Conservation (phyloP, 2,113 vertebrate species). For the Cisticola juncidis region DNA sequence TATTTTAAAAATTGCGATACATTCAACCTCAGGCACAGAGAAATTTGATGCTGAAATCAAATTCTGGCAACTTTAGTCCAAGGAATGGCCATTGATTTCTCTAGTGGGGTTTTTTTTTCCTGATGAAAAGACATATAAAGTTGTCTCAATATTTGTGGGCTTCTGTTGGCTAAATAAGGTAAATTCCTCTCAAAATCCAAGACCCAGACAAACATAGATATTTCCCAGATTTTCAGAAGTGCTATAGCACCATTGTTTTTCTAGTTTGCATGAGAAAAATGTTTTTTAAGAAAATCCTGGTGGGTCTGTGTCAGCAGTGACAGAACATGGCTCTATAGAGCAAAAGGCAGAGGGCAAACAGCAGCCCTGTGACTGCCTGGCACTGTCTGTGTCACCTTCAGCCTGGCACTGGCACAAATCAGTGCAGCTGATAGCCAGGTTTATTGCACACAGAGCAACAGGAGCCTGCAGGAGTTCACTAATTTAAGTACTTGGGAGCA, state of each 20-base stretch:
- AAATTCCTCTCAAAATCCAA: background rate
- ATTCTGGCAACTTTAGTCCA: background rate
- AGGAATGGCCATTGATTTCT: background rate
- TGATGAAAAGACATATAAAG: background rate
- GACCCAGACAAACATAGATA: background rate
- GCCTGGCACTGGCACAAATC: background rate
- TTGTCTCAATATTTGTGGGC: background rate
- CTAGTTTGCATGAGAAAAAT: background rate
- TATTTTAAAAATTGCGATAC: background rate
- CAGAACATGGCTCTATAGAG: background rate
- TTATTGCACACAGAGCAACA: background rate
- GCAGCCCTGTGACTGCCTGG: background rate
- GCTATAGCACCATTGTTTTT: background rate
- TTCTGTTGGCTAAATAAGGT: background rate
- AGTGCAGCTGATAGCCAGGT: background rate
- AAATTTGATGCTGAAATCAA: background rate
- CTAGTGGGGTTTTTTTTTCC: background rate
- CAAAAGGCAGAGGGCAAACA: background rate
- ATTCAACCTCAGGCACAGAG: background rate
- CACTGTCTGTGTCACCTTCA: background rate
- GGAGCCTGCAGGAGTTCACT: background rate
- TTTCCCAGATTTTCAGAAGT: background rate
- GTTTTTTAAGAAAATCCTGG: background rate
- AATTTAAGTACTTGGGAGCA: background rate
- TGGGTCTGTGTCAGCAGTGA: background rate